Evolutionary conservation across 2,888 invertebrate species (phyloP).

Genomic region (Pandemis heparana): DNA sequence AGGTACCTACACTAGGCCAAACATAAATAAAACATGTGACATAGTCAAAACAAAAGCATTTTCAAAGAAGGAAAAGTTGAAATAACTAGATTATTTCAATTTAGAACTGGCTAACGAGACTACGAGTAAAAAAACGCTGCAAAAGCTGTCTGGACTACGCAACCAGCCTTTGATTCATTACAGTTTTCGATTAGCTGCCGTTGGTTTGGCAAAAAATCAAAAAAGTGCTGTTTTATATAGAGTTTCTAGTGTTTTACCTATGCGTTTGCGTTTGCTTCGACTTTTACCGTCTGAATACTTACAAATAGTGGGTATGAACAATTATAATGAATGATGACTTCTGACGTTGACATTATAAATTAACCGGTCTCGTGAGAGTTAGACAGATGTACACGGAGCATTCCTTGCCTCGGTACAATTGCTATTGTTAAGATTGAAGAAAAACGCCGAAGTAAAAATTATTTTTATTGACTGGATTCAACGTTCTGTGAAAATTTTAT

Average conservation of each 20-base stretch:
- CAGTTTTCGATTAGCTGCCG: conserved; percentile 78
- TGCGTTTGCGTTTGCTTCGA: conserved; percentile 29
- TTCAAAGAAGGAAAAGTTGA: conserved; percentile 52
- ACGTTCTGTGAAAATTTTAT: too few relatives aligned
- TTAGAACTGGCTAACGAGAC: conserved; percentile 73
- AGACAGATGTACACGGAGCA: too few relatives aligned
- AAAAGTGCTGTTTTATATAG: conserved; percentile 35
- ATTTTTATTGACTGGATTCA: too few relatives aligned
- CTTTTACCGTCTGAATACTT: conserved; percentile 17
- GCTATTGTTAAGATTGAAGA: too few relatives aligned
- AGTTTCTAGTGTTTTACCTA: conserved; percentile 32
- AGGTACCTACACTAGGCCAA: not conserved
- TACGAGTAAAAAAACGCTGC: conserved; percentile 63
- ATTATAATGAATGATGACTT: not conserved
- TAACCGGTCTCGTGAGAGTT: too few relatives aligned
- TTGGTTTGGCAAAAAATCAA: conserved; percentile 57
- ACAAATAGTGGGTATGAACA: not conserved
- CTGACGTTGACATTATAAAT: too few relatives aligned
- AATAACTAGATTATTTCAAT: conserved; percentile 76
- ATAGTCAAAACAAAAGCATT: conserved; percentile 39
- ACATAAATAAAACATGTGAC: conserved; percentile 32
- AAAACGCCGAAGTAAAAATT: too few relatives aligned
- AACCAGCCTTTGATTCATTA: conserved; percentile 83
- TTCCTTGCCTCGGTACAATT: too few relatives aligned
- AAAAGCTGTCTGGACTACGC: conserved; percentile 71